A percentile compares a stretch with the other conserved stretches of the same genome.
Conservation (phyloP, 1,140 invertebrate species). For the Gonatopus flavifemur region DNA sequence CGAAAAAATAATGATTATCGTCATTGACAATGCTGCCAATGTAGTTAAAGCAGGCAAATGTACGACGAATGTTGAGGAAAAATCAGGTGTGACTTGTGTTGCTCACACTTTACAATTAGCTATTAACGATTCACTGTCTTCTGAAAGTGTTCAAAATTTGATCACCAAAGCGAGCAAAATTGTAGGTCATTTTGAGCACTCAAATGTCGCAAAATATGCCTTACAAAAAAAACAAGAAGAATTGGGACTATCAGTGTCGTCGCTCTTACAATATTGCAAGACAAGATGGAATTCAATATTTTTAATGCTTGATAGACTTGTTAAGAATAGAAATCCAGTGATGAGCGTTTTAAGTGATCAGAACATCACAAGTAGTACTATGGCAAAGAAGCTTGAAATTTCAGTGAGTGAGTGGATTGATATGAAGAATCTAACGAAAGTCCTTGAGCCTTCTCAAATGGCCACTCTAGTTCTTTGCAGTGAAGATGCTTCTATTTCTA, state of each 20-base stretch:
- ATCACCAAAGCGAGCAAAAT: slow-evolving; percentile 11
- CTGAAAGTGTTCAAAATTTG: not conserved
- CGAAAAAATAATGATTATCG: slow-evolving; percentile 3
- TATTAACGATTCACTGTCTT: not conserved
- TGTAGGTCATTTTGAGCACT: slow-evolving; percentile 24
- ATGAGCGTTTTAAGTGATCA: slow-evolving; percentile 14
- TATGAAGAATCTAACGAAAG: slow-evolving; percentile 1
- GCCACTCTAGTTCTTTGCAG: no score
- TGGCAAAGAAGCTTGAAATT: slow-evolving; percentile 14
- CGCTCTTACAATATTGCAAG: slow-evolving; percentile 19
- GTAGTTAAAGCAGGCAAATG: slow-evolving; percentile 3
- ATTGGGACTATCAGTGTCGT: slow-evolving; percentile 6
- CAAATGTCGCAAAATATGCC: slow-evolving; percentile 7
- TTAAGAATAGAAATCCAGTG: slow-evolving; percentile 6
- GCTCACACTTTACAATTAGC: slow-evolving; percentile 9
- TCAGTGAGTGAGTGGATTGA: slow-evolving; percentile 8
- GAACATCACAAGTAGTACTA: not conserved
- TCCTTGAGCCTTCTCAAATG: slow-evolving; percentile 8
- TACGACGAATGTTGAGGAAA: not conserved
- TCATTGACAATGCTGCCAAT: slow-evolving; percentile 10
- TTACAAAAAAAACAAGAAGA: slow-evolving; percentile 21
- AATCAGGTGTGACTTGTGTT: not conserved
- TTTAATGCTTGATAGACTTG: slow-evolving; percentile 15
- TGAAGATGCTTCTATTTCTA: not conserved
- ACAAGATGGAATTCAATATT: slow-evolving; percentile 19